A percentile compares a stretch with the other conserved stretches of the same genome.
Conservation (phyloP, 2,113 vertebrate species). For the Phaetusa simplex region DNA sequence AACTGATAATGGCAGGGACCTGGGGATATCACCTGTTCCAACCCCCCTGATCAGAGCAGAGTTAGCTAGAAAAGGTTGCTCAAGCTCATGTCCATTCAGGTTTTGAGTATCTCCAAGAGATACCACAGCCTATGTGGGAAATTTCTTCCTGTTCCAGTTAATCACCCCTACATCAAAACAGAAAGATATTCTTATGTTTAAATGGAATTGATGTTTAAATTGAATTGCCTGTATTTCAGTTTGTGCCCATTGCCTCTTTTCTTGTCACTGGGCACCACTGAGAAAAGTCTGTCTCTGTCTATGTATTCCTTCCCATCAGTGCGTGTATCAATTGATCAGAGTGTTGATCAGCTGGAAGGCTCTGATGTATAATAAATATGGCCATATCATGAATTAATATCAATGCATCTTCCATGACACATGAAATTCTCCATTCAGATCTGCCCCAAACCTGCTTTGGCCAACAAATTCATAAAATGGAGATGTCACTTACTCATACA, state of each 20-base stretch:
- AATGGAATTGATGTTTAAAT: neutral
- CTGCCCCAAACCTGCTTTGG: neutral
- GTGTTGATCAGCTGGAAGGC: neutral
- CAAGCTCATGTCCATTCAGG: neutral
- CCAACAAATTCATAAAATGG: neutral
- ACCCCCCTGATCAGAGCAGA: neutral
- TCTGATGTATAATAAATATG: neutral
- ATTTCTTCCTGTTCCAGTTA: neutral
- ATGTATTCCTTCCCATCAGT: neutral
- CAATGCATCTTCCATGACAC: neutral
- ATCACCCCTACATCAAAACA: neutral
- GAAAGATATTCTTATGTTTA: neutral
- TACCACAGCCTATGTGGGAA: neutral
- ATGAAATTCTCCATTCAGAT: neutral
- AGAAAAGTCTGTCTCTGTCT: neutral
- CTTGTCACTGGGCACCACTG: neutral
- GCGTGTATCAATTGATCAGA: rapidly evolving
- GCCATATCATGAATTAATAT: neutral
- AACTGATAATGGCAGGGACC: neutral
- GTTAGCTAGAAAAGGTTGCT: neutral
- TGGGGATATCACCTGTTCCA: neutral
- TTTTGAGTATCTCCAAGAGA: neutral
- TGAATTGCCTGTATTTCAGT: neutral
- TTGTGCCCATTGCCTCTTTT: neutral
- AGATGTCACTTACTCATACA: neutral